Conservation (phyloP, 2,797 vertebrate genomes). For the Danio albolineatus region DNA sequence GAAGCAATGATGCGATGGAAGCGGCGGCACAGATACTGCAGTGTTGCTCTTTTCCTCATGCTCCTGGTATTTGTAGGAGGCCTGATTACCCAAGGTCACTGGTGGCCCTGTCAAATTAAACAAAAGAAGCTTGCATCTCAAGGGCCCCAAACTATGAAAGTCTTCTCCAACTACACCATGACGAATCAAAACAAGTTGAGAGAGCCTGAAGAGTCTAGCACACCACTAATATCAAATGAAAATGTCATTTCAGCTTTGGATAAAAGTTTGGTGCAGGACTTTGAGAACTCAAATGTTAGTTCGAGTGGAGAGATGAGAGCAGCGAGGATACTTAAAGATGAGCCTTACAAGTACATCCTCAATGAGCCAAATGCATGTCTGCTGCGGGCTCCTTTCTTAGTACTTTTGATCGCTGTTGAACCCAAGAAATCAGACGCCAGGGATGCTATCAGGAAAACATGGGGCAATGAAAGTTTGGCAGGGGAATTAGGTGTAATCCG, state of each 20-base stretch:
- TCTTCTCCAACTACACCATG: constrained; percentile 80
- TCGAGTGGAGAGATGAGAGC: constrained; percentile 78
- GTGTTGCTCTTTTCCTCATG: constrained; percentile 83
- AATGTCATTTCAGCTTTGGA: constrained; percentile 78
- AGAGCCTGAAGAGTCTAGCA: constrained; percentile 75
- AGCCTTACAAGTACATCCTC: constrained; percentile 88
- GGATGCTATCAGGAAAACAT: constrained; percentile 93
- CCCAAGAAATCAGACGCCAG: constrained; percentile 89
- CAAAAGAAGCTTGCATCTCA: constrained; percentile 83
- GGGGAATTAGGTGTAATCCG: constrained; percentile 81
- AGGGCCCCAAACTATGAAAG: constrained; percentile 77
- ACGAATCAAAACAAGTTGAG: constrained; percentile 77
- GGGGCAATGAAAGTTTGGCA: constrained; percentile 91
- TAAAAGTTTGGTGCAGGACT: constrained; percentile 71
- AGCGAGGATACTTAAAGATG: constrained; percentile 64
- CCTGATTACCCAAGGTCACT: constrained; percentile 85
- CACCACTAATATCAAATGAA: constrained; percentile 72
- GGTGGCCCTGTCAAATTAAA: constrained; percentile 78
- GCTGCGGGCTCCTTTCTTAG: constrained; percentile 83
- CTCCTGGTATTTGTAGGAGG: constrained; percentile 85
- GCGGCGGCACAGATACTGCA: constrained; percentile 85
- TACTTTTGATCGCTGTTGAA: constrained; percentile 91
- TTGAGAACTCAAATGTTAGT: constrained; percentile 82
- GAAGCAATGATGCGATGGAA: constrained; percentile 73
- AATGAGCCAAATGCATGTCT: constrained; percentile 91